A percentile compares a stretch with the other conserved stretches of the same genome.
phyloP scores from a whole-genome alignment of 1,140 invertebrate species.

The Melanaphis sacchari region DNA sequence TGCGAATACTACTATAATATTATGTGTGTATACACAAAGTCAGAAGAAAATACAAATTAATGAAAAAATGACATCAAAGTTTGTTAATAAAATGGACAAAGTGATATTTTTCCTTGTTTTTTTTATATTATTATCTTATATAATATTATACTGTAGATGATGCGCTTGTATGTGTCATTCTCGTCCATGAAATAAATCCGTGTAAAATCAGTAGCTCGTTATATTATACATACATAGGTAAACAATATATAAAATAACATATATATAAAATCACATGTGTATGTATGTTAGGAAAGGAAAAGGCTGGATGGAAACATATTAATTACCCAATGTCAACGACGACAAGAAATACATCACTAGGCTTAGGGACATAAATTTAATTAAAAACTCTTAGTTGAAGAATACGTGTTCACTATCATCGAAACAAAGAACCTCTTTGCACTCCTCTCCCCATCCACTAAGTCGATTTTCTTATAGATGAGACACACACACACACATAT shows the following conservation, averaged over 20 bases:
- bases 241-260: neutral
- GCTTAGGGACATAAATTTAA: neutral
- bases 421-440: neutral
- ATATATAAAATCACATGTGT: neutral
- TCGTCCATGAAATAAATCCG: neutral
- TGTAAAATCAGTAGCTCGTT: neutral
- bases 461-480: neutral
- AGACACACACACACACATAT: too few species aligned
- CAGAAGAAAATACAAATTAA: neutral
- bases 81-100: neutral
- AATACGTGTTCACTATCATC: neutral
- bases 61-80: neutral
- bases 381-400: constrained; percentile 16
- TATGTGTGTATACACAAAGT: neutral
- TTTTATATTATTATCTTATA: constrained; percentile 5
- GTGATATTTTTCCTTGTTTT: neutral
- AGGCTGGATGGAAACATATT: neutral
- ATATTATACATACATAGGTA: neutral
- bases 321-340: neutral
- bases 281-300: neutral
- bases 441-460: too few species aligned
- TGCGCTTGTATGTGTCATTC: neutral
- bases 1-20: neutral
- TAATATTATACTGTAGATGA: neutral
- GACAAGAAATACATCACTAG: neutral